A percentile compares a stretch with the other conserved stretches of the same genome.
Evolutionary conservation across 2,113 vertebrate species (phyloP).

Genomic region (Gallinago media): DNA sequence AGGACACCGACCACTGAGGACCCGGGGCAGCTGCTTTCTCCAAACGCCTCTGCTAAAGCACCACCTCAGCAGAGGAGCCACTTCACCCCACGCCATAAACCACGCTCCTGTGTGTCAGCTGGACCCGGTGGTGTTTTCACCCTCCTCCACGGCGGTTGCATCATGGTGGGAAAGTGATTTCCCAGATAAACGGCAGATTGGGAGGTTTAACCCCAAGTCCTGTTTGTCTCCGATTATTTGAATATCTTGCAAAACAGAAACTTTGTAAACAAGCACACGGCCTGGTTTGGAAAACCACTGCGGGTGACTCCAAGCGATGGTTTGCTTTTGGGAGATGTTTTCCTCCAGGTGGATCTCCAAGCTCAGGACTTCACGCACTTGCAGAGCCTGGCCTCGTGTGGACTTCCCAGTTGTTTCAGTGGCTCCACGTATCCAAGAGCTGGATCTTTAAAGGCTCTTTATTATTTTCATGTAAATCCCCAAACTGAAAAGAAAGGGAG

Average conservation of each 20-base stretch:
- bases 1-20: accelerated
- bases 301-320: background rate
- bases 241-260: constrained; percentile 48
- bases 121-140: accelerated
- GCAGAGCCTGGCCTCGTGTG: background rate
- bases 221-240: background rate
- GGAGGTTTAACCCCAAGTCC: background rate
- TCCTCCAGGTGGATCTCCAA: background rate
- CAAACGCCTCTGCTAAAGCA: background rate
- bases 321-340: background rate
- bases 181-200: background rate
- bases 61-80: background rate
- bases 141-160: accelerated
- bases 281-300: background rate
- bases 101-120: background rate
- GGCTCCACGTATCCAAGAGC: background rate
- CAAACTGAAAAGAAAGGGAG: background rate
- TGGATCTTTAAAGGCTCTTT: background rate
- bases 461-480: background rate
- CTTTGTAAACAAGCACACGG: background rate
- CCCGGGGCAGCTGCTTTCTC: background rate
- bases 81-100: background rate
- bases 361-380: background rate
- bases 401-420: background rate
- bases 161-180: constrained; percentile 8